phyloP scores from a whole-genome alignment of 2,797 vertebrate species.

The Liasis olivaceus region DNA sequence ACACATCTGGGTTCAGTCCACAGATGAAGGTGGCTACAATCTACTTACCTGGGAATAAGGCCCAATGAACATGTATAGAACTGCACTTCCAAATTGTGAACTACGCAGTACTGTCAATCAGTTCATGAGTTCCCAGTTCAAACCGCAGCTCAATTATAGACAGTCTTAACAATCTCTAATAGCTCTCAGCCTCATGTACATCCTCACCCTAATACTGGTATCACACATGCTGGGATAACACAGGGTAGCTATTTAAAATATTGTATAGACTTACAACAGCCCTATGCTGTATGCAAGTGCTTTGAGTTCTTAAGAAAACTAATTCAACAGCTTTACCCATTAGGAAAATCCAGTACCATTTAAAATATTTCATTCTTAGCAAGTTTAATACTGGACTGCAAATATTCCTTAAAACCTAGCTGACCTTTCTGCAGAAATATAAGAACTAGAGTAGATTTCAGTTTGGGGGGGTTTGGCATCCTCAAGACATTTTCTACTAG shows the following conservation, averaged over 20 bases:
- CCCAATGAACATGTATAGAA: not conserved
- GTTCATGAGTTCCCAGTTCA: not conserved
- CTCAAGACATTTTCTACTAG: not conserved
- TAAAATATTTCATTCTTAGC: not conserved
- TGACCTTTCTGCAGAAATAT: not conserved
- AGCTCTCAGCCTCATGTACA: not conserved
- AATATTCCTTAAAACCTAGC: not conserved
- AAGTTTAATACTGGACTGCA: not conserved
- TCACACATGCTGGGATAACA: not conserved
- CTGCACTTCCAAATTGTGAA: not conserved
- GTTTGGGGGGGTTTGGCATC: not conserved
- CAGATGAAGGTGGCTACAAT: not conserved
- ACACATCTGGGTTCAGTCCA: not conserved
- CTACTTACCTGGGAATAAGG: not conserved
- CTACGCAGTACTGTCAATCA: not conserved
- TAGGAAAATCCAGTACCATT: not conserved
- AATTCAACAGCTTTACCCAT: not conserved
- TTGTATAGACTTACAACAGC: not conserved
- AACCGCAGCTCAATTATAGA: not conserved
- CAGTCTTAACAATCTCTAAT: not conserved
- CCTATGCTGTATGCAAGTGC: not conserved
- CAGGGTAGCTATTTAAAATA: not conserved
- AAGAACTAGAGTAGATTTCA: not conserved
- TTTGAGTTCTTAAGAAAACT: not conserved
- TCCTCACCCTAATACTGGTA: not conserved